phyloP scores from a whole-genome alignment of 2,113 vertebrate genomes.

The Labrus mixtus region DNA sequence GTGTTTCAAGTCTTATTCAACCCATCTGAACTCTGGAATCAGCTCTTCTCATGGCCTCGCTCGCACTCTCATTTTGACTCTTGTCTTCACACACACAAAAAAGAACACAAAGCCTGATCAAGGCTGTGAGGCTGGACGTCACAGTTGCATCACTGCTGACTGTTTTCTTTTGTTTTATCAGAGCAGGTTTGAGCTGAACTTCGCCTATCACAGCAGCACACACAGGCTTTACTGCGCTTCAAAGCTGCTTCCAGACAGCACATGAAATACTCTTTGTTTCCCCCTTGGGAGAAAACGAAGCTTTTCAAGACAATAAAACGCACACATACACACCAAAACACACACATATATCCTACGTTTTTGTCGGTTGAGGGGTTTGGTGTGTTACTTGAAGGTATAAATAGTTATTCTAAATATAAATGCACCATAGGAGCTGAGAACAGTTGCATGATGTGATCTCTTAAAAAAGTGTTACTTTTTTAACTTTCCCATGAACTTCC shows the following conservation, averaged over 20 bases:
- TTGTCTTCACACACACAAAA: background rate
- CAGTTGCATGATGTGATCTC: constrained; percentile 4
- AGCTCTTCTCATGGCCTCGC: constrained; percentile 49
- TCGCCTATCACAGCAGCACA: constrained; percentile 9
- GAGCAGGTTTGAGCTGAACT: constrained; percentile 27
- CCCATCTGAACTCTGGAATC: background rate
- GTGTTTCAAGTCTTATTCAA: constrained; percentile 8
- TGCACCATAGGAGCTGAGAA: constrained; percentile 24
- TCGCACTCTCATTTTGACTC: constrained; percentile 13
- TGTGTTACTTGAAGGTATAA: constrained; percentile 25
- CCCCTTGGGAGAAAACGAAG: background rate
- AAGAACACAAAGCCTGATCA: background rate
- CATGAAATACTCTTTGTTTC: constrained; percentile 27
- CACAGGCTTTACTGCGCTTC: constrained; percentile 23
- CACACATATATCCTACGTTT: background rate
- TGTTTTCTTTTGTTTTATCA: constrained; percentile 68
- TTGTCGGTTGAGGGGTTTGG: constrained; percentile 11
- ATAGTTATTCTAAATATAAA: constrained; percentile 37
- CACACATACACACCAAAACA: background rate
- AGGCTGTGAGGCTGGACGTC: constrained; percentile 34
- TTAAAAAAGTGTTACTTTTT: background rate
- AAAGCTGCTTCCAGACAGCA: constrained; percentile 40
- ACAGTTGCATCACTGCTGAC: constrained; percentile 2
- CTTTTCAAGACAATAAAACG: constrained; percentile 33
- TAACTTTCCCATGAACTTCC: background rate